Percentiles rank a stretch among this genome's conserved stretches.
Conservation (phyloP, 2,888 invertebrate species). For the Xylota sylvarum region DNA sequence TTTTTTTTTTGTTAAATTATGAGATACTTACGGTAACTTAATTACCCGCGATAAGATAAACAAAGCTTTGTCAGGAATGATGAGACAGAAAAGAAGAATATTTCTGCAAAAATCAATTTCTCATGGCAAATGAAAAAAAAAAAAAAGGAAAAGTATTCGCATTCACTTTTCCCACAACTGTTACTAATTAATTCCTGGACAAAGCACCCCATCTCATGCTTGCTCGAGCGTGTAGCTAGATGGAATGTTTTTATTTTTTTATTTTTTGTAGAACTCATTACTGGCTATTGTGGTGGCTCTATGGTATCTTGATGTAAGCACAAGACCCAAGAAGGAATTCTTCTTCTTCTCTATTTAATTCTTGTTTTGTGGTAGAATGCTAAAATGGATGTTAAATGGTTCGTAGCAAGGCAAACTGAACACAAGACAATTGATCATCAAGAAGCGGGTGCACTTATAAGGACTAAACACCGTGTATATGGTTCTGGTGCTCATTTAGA, state of each 20-base stretch:
- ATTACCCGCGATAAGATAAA: slow-evolving; percentile 47
- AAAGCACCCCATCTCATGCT: slow-evolving; percentile 62
- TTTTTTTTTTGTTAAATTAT: slow-evolving; percentile 23
- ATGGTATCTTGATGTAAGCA: slow-evolving; percentile 53
- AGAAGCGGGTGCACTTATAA: slow-evolving; percentile 55
- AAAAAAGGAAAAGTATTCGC: slow-evolving; percentile 24
- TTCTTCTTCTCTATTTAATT: slow-evolving; percentile 15
- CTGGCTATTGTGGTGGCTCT: slow-evolving; percentile 66
- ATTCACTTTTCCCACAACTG: slow-evolving; percentile 59
- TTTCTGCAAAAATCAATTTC: slow-evolving; percentile 15
- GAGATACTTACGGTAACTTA: slow-evolving; percentile 51
- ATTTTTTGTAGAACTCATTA: slow-evolving; percentile 59
- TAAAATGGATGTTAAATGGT: slow-evolving; percentile 59
- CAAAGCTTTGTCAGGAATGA: slow-evolving; percentile 17
- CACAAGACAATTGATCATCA: slow-evolving; percentile 70
- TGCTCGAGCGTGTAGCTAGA: slow-evolving; percentile 59
- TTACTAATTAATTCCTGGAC: slow-evolving; percentile 68
- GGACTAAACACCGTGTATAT: slow-evolving; percentile 62
- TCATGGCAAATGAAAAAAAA: slow-evolving; percentile 5
- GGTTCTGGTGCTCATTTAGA: slow-evolving; percentile 67
- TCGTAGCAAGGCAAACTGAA: slow-evolving; percentile 8
- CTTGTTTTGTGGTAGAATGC: slow-evolving; percentile 12
- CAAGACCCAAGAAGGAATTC: slow-evolving; percentile 19
- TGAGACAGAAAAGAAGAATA: neutral
- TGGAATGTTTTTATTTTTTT: slow-evolving; percentile 16